These are phyloP conservation scores for Eidolon helvum DNA, from an alignment of 2,113 vertebrate species.

Conservation along the genomic window DNA sequence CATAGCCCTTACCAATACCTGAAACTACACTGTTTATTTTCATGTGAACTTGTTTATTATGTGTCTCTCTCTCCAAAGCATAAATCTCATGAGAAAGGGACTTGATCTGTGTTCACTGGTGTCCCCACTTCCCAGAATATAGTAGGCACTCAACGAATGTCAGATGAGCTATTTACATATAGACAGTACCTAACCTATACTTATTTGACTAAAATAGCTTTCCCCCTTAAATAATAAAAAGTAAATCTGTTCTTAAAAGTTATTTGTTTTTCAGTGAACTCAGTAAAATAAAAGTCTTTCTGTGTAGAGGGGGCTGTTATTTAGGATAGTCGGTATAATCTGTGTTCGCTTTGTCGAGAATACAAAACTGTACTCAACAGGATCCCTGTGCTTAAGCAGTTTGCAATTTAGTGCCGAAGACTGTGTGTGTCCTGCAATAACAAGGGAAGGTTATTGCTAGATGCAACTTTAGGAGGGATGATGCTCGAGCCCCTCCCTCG, in stretches of 20 bases:
- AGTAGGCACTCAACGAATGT: background rate
- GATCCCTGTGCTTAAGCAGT: background rate
- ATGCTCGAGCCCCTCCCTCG: background rate
- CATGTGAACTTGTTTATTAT: background rate
- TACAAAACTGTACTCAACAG: background rate
- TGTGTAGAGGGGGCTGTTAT: background rate
- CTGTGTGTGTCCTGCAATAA: background rate
- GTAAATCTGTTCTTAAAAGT: background rate
- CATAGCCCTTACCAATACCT: background rate
- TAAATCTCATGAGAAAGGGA: background rate
- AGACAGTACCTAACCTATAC: background rate
- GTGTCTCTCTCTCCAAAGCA: background rate
- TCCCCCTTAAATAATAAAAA: background rate
- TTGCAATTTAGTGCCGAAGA: background rate
- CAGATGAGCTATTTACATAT: background rate
- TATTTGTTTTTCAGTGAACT: background rate
- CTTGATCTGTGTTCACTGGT: background rate
- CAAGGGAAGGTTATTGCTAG: background rate
- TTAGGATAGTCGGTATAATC: background rate
- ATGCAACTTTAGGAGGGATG: background rate
- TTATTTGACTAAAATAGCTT: background rate
- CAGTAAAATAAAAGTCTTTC: background rate
- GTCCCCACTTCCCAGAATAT: background rate
- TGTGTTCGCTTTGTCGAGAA: background rate
- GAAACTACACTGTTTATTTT: background rate